phyloP scores from a whole-genome alignment of 2,797 vertebrate genomes.

The Acanthiza pusilla region DNA sequence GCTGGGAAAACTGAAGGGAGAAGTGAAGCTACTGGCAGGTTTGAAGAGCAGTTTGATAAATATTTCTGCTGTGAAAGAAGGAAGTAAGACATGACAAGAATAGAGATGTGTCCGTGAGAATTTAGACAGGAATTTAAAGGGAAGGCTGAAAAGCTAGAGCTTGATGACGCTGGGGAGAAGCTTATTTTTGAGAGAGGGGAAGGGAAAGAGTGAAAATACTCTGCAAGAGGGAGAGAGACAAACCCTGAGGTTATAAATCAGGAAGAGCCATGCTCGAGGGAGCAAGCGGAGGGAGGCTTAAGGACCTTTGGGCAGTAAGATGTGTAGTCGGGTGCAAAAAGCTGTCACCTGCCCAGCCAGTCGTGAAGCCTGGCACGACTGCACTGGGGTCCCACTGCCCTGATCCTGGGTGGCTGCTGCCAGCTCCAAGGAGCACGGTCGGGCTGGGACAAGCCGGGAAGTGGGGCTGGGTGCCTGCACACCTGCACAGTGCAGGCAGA shows the following conservation, averaged over 20 bases:
- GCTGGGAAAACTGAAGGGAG: not conserved
- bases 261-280: not conserved
- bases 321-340: not conserved
- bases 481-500: rapidly evolving
- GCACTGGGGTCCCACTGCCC: not conserved
- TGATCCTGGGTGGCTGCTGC: not conserved
- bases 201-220: not conserved
- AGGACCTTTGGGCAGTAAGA: not conserved
- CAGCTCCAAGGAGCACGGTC: rapidly evolving
- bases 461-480: not conserved
- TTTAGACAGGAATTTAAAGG: not conserved
- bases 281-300: not conserved
- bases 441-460: not conserved
- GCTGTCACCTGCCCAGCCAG: not conserved
- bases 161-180: not conserved
- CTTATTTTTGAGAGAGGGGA: not conserved
- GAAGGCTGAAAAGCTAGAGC: not conserved
- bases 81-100: not conserved
- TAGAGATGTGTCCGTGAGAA: not conserved
- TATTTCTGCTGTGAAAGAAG: conserved; percentile 27
- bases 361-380: not conserved
- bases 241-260: not conserved
- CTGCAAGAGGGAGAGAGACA: not conserved
- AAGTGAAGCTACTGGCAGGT: not conserved
- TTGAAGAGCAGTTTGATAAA: not conserved